Evolutionary conservation across 2,113 vertebrate species (phyloP), one percentile per base, ranked within the genome.

Genomic region (Rhea pennata): DNA sequence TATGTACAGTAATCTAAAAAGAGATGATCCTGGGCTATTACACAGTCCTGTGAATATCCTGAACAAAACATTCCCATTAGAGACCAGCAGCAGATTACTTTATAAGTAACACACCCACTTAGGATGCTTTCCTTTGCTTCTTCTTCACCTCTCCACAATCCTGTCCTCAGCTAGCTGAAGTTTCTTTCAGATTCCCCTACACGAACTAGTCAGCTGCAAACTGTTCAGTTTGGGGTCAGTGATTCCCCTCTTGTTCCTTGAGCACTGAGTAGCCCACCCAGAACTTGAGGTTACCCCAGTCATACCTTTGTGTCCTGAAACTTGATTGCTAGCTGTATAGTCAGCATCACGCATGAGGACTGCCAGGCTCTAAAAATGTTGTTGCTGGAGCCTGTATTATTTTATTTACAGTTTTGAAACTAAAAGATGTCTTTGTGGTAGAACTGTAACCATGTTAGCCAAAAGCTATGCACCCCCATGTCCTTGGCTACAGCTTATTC

Each of bases 31-130:
- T 44, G 54, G 31, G 53, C 58, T 83, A 12, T 73, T 76, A 20
- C 1, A 44, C 19, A 72, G 4, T 24, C 27, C 51, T 70, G 33
- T 39, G 33, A 59, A 13, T 48, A 29, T 65, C 59, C 48, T 40
- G 50, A 16, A 77, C 59, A 29, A 46, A 67, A 54, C 54, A 50
- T 6, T 69, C 7, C 17, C 36, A n/a, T 29, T 14, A n/a, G 44
- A 48, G 33, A 53, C 22, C 50, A 87, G 58, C 15, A 79, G 44
- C 19, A 33, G 53, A 54, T 85, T 59, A 58, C 36, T 88, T 36
- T 36, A 12, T 14, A 80, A 44, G 26, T 62, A 22, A 26, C 36
- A 87, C 0, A 36, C 0, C 19, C 12, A 12, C 1, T 9, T 39
- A 48, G 22, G 22, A 44, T 51, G 12, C 5, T 16, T 17, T 46